A percentile compares a stretch with the other conserved stretches of the same genome.
phyloP scores from a whole-genome alignment of 2,113 vertebrate species.

The Atractosteus spatula region DNA sequence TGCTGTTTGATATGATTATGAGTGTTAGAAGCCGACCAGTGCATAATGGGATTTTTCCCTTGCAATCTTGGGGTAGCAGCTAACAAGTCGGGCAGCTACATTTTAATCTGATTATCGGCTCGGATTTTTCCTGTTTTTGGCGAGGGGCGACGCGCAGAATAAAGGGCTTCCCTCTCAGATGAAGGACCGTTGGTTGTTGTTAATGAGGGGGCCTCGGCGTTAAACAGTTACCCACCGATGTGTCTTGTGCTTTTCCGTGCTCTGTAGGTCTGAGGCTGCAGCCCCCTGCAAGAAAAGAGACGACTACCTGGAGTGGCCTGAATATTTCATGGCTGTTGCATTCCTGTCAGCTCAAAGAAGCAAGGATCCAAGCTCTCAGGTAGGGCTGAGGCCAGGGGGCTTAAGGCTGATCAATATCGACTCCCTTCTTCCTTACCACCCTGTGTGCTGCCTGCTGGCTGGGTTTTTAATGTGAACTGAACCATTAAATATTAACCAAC shows the following conservation, averaged over 20 bases:
- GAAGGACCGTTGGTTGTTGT: too few relatives aligned
- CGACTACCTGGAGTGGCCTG: constrained; percentile 93
- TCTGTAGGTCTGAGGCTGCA: constrained; percentile 45
- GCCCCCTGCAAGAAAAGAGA: constrained; percentile 75
- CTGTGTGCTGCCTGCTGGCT: constrained; percentile 14
- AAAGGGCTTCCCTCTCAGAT: too few relatives aligned
- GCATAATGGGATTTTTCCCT: too few relatives aligned
- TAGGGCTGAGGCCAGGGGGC: constrained; percentile 33
- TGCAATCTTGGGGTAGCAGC: too few relatives aligned
- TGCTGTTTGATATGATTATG: too few relatives aligned
- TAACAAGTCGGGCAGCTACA: too few relatives aligned
- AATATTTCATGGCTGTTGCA: constrained; percentile 97
- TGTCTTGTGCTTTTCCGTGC: neutral
- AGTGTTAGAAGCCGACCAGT: too few relatives aligned
- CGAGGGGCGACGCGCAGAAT: too few relatives aligned
- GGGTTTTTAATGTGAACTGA: constrained; percentile 19
- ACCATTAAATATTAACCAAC: constrained; percentile 32
- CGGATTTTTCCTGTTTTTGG: too few relatives aligned
- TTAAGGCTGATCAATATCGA: constrained; percentile 1
- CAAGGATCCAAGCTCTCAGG: constrained; percentile 96
- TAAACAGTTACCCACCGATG: too few relatives aligned
- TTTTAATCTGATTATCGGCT: too few relatives aligned
- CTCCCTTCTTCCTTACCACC: neutral
- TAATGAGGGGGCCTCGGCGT: too few relatives aligned
- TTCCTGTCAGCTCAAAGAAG: constrained; percentile 96